Percentiles rank a stretch among this genome's conserved stretches.
phyloP scores from a whole-genome alignment of 2,888 invertebrate genomes.

The Bhutanitis thaidina region DNA sequence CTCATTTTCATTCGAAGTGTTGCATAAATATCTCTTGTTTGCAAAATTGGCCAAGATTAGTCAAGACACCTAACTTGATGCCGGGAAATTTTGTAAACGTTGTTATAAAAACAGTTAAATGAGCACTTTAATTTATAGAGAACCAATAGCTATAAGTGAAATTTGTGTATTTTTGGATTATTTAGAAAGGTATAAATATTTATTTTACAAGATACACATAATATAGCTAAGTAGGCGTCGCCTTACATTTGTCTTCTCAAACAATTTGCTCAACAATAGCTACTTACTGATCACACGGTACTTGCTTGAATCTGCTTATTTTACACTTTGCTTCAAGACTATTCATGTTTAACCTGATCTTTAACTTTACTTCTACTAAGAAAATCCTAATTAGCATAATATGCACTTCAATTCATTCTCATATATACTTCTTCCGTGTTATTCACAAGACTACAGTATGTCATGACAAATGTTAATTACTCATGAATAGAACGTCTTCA shows the following conservation, averaged over 20 bases:
- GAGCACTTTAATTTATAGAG: too few species aligned
- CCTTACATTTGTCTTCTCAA: constrained; percentile 10
- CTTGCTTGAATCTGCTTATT: constrained; percentile 13
- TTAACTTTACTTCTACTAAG: constrained; percentile 26
- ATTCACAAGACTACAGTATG: constrained; percentile 2
- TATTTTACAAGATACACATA: background rate
- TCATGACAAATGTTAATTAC: constrained; percentile 4
- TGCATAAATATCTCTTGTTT: background rate
- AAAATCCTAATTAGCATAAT: constrained; percentile 19
- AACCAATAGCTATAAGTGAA: too few species aligned
- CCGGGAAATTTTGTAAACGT: background rate
- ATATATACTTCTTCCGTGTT: background rate
- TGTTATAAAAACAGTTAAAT: background rate
- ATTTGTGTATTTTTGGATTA: too few species aligned
- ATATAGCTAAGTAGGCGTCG: background rate
- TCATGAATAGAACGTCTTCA: background rate
- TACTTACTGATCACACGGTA: constrained; percentile 6
- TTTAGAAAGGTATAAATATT: background rate
- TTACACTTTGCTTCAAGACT: constrained; percentile 13
- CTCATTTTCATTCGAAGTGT: background rate
- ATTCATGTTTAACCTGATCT: constrained; percentile 23
- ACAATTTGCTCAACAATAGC: constrained; percentile 13
- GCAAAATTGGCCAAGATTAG: background rate
- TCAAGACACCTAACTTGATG: background rate
- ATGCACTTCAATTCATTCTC: constrained; percentile 4